Evolutionary conservation across 2,888 invertebrate genomes (phyloP).

Genomic region (Acanthosoma haemorrhoidale): DNA sequence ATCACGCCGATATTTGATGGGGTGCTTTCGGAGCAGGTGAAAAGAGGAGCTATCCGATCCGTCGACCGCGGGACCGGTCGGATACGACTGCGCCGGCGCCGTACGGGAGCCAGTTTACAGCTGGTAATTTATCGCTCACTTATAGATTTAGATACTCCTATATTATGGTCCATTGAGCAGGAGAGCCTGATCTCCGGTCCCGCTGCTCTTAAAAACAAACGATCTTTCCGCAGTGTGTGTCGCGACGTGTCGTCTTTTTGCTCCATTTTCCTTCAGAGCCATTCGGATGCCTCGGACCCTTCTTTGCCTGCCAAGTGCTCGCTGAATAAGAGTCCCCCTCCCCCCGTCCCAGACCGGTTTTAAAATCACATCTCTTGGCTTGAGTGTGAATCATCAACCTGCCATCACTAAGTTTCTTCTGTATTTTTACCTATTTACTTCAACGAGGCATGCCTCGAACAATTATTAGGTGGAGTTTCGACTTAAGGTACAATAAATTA

Average conservation of each 20-base stretch:
- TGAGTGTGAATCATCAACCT: neutral
- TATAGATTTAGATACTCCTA: neutral
- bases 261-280: neutral
- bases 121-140: neutral
- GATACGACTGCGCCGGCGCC: too few relatives aligned
- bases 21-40: too few relatives aligned
- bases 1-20: too few relatives aligned
- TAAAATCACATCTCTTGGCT: neutral
- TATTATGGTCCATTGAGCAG: neutral
- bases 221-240: neutral
- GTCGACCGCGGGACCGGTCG: too few relatives aligned
- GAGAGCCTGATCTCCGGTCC: too few relatives aligned
- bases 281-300: neutral
- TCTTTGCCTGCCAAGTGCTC: neutral
- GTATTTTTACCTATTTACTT: too few relatives aligned
- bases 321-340: neutral
- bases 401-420: too few relatives aligned
- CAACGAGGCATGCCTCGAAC: too few relatives aligned
- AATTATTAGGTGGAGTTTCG: too few relatives aligned
- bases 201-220: neutral
- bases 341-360: neutral
- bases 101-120: neutral
- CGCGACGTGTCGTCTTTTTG: constrained; percentile 1
- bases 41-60: too few relatives aligned
- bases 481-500: too few relatives aligned